Evolutionary conservation across 37 sponge, comb jelly and placozoan species (phyloP).

Genomic region (Theonella swinhoei): DNA sequence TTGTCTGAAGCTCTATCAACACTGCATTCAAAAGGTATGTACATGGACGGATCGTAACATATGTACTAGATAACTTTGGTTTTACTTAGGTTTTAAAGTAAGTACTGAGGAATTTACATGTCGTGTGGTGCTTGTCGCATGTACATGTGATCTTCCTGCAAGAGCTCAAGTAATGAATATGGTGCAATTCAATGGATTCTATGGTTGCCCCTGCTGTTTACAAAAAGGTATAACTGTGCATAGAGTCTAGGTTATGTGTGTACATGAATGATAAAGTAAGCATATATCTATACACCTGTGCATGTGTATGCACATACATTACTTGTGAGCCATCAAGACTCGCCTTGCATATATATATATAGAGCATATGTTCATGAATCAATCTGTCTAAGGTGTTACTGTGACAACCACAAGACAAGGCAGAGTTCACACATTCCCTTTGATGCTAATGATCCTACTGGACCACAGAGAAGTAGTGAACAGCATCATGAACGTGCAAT

Average conservation of each 20-base stretch:
- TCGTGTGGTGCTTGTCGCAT: background rate
- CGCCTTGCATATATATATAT: too few species aligned
- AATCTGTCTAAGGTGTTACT: too few species aligned
- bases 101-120: background rate
- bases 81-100: background rate
- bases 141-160: slow-evolving; percentile 15
- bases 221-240: slow-evolving; percentile 14
- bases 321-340: too few species aligned
- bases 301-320: too few species aligned
- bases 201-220: slow-evolving; percentile 8
- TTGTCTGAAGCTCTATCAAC: background rate
- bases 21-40: background rate
- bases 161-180: slow-evolving; percentile 18
- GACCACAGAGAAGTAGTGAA: background rate
- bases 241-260: too few species aligned
- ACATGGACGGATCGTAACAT: background rate
- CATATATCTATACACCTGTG: too few species aligned
- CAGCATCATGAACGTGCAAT: background rate
- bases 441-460: background rate
- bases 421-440: background rate
- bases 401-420: too few species aligned
- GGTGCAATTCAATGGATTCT: slow-evolving; percentile 29
- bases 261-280: too few species aligned
- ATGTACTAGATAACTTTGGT: background rate
- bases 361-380: too few species aligned